Percentiles rank a stretch among this genome's conserved stretches.
phyloP scores from a whole-genome alignment of 2,888 invertebrate species.

The Noctua pronuba region DNA sequence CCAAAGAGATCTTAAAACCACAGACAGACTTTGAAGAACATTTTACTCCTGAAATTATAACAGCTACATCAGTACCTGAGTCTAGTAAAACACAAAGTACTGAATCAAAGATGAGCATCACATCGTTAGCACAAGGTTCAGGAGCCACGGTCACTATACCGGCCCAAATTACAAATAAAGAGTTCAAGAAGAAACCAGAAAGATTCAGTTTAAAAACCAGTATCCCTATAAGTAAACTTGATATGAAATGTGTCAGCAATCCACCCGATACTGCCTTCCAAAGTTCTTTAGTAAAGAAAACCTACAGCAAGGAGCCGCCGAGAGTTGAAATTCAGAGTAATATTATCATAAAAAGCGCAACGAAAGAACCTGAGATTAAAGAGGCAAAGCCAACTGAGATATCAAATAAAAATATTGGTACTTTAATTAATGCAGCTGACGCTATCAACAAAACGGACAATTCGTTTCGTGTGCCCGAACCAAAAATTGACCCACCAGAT shows the following conservation, averaged over 20 bases:
- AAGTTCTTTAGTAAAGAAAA: conserved; percentile 60
- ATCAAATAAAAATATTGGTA: conserved; percentile 75
- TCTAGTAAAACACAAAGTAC: conserved; percentile 61
- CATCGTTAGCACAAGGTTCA: conserved; percentile 81
- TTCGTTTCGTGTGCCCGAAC: conserved; percentile 78
- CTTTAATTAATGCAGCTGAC: conserved; percentile 84
- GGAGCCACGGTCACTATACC: conserved; percentile 77
- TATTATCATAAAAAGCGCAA: conserved; percentile 82
- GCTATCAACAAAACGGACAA: conserved; percentile 80
- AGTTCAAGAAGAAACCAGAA: conserved; percentile 83
- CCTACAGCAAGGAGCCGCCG: conserved; percentile 72
- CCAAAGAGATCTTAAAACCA: conserved; percentile 62
- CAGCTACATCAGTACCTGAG: conserved; percentile 73
- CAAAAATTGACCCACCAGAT: conserved; percentile 71
- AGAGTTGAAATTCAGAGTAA: conserved; percentile 87
- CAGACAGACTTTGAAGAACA: conserved; percentile 85
- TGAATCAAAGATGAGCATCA: conserved; percentile 82
- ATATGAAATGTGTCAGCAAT: conserved; percentile 84
- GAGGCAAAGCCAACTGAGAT: conserved; percentile 58
- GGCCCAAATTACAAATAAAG: conserved; percentile 70
- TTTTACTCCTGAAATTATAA: conserved; percentile 81
- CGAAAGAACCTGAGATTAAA: conserved; percentile 74
- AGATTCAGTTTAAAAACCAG: conserved; percentile 87
- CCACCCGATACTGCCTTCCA: conserved; percentile 73
- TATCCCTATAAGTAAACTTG: conserved; percentile 88